phyloP scores from a whole-genome alignment of 2,888 invertebrate species.

The Caenorhabditis sp. region DNA sequence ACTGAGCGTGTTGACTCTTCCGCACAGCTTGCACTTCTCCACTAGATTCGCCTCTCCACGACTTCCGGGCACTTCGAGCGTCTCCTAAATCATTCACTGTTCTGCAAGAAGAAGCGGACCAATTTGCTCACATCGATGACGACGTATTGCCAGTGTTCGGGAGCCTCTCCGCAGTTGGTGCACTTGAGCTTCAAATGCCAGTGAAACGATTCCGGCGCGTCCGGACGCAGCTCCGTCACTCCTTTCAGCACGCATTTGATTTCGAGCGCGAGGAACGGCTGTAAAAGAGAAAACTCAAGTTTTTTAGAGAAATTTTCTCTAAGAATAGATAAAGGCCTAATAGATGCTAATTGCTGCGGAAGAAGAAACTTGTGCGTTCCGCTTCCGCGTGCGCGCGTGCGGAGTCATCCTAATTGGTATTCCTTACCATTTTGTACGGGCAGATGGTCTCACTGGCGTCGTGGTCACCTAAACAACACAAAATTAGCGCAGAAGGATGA shows the following conservation, averaged over 20 bases:
- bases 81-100: constrained; percentile 83
- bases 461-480: constrained; percentile 37
- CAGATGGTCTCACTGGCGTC: constrained; percentile 24
- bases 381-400: constrained; percentile 29
- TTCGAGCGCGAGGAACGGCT: constrained; percentile 71
- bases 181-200: constrained; percentile 84
- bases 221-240: constrained; percentile 71
- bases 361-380: constrained; percentile 27
- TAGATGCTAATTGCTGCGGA: constrained; percentile 27
- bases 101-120: too few relatives aligned
- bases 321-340: constrained; percentile 3
- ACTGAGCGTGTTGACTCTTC: constrained; percentile 87
- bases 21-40: constrained; percentile 92
- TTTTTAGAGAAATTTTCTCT: constrained; percentile 1
- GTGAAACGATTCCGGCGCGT: constrained; percentile 65
- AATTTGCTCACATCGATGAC: constrained; percentile 82
- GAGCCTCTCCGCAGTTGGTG: constrained; percentile 88
- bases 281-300: neutral
- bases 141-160: constrained; percentile 89
- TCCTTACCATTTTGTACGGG: constrained; percentile 49
- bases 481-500: neutral
- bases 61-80: constrained; percentile 86
- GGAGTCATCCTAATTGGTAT: constrained; percentile 56
- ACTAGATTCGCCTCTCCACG: constrained; percentile 87
- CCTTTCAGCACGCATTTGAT: constrained; percentile 67